Conservation (phyloP, 2,113 vertebrate genomes). For the Onychostruthus taczanowskii region DNA sequence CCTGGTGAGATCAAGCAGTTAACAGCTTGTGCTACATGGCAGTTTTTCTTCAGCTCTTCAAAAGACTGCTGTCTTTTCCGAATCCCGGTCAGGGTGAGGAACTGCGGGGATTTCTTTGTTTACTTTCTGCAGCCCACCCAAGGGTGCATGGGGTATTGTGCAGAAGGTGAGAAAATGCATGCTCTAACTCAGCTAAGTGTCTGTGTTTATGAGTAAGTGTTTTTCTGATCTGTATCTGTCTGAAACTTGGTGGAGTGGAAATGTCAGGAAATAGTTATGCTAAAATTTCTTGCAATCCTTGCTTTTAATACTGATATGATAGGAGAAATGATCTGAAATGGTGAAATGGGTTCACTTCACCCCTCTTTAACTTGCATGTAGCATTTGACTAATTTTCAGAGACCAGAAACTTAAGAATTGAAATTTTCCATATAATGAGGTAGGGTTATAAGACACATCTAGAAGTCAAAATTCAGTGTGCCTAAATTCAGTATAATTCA, state of each 20-base stretch:
- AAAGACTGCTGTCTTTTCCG: conserved; percentile 89
- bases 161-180: conserved; percentile 77
- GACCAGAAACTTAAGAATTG: neutral
- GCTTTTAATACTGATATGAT: neutral
- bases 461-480: neutral
- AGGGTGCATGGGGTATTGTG: conserved; percentile 92
- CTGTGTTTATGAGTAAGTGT: neutral
- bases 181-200: neutral
- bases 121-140: conserved; percentile 90
- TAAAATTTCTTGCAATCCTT: neutral
- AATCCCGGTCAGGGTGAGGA: conserved; percentile 87
- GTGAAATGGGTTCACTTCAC: neutral
- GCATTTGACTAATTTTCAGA: neutral
- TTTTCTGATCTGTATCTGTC: neutral
- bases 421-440: neutral
- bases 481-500: neutral
- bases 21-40: conserved; percentile 88
- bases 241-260: neutral
- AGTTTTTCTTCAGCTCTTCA: conserved; percentile 76
- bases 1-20: conserved; percentile 81
- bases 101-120: conserved; percentile 86
- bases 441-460: neutral
- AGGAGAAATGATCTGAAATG: neutral
- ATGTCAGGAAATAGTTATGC: neutral
- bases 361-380: neutral